phyloP scores from a whole-genome alignment of 2,888 invertebrate genomes.

The Aspidapion aeneum region DNA sequence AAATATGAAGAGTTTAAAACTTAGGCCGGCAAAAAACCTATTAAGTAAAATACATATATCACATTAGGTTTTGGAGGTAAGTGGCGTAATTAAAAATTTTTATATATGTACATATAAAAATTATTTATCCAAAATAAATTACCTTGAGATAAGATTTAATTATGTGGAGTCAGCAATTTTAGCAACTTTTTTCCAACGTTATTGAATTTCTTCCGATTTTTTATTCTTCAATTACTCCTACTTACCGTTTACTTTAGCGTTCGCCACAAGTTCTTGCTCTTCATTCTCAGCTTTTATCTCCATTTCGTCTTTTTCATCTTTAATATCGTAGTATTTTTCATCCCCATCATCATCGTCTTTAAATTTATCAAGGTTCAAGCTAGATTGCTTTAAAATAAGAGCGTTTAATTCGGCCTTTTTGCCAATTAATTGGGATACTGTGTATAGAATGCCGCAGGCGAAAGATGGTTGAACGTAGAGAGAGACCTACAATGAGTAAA shows the following conservation, averaged over 20 bases:
- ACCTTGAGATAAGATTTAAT: too few species aligned
- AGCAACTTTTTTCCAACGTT: too few species aligned
- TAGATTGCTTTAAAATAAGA: slow-evolving; percentile 36
- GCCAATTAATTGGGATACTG: slow-evolving; percentile 66
- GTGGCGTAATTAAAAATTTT: too few species aligned
- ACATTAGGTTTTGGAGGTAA: too few species aligned
- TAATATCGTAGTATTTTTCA: slow-evolving; percentile 38
- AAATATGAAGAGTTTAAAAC: too few species aligned
- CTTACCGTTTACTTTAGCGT: neutral
- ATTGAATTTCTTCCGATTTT: too few species aligned
- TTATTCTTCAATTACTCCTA: neutral
- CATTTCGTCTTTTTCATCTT: slow-evolving; percentile 28
- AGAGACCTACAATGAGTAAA: slow-evolving; percentile 52
- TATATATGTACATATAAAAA: too few species aligned
- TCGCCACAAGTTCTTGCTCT: slow-evolving; percentile 19
- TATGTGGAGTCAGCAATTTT: too few species aligned
- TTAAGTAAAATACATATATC: too few species aligned
- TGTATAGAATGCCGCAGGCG: slow-evolving; percentile 76
- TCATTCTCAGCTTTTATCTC: slow-evolving; percentile 31
- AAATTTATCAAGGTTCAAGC: slow-evolving; percentile 14
- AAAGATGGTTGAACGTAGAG: slow-evolving; percentile 71
- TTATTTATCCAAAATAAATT: too few species aligned
- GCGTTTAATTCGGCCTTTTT: slow-evolving; percentile 39
- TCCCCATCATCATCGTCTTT: slow-evolving; percentile 34
- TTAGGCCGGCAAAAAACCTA: too few species aligned